Percentiles rank a stretch among this genome's conserved stretches.
Conservation (phyloP, 2,888 invertebrate species). For the Pedicia rivosa region DNA sequence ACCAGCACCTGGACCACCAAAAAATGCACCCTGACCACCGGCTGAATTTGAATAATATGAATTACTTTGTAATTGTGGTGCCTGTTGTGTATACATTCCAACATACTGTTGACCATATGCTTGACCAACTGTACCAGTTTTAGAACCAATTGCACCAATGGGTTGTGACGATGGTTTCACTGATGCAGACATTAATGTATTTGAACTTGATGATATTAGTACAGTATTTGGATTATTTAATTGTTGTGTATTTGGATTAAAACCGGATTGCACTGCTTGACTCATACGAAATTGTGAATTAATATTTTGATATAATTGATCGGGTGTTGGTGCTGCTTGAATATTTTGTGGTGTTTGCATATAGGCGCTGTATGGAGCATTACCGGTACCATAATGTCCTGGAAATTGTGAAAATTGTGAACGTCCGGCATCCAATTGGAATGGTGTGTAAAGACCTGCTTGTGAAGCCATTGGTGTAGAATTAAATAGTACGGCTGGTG, state of each 20-base stretch:
- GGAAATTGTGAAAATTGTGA: conserved; percentile 70
- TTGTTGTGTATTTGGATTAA: conserved; percentile 65
- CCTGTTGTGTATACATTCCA: conserved; percentile 28
- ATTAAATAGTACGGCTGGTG: conserved; percentile 66
- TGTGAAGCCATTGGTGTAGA: conserved; percentile 57
- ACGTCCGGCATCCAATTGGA: conserved; percentile 57
- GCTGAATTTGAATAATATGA: conserved; percentile 31
- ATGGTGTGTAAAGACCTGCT: conserved; percentile 67
- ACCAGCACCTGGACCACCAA: conserved; percentile 25
- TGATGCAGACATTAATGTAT: conserved; percentile 76
- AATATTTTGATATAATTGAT: conserved; percentile 50
- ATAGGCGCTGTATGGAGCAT: conserved; percentile 56
- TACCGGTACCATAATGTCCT: conserved; percentile 41
- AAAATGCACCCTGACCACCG: conserved; percentile 27
- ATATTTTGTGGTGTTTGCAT: conserved; percentile 41
- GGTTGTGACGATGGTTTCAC: conserved; percentile 69
- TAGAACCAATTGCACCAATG: conserved; percentile 64
- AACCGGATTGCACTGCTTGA: conserved; percentile 39
- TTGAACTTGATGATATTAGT: conserved; percentile 73
- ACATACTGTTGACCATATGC: conserved; percentile 28
- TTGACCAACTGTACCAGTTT: conserved; percentile 18
- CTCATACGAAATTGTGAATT: conserved; percentile 44
- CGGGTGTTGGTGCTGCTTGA: conserved; percentile 47
- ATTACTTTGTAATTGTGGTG: conserved; percentile 27
- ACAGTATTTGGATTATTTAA: conserved; percentile 74